Evolutionary conservation across 2,113 vertebrate genomes (phyloP).

Genomic region (Entomyzon cyanotis): DNA sequence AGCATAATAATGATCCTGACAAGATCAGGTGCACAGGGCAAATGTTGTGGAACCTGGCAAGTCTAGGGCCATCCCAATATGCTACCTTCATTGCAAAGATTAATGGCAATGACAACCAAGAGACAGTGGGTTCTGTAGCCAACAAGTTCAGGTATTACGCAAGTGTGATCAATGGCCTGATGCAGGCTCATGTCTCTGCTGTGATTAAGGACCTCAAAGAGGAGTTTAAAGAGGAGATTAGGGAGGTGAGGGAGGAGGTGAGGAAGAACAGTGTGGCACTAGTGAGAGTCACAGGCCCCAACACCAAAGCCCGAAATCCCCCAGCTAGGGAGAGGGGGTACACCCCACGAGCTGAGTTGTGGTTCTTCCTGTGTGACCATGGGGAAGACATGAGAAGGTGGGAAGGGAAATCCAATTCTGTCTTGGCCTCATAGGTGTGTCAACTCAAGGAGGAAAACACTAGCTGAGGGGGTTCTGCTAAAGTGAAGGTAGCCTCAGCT

Average conservation of each 20-base stretch:
- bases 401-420: background rate
- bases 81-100: background rate
- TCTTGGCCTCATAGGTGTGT: rapidly evolving
- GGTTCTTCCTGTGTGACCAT: background rate
- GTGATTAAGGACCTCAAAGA: background rate
- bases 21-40: background rate
- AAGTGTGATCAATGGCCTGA: background rate
- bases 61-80: no score
- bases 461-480: rapidly evolving
- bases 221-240: background rate
- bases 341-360: rapidly evolving
- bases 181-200: background rate
- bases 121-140: rapidly evolving
- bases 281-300: no score
- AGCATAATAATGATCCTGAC: rapidly evolving
- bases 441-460: background rate
- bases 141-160: background rate
- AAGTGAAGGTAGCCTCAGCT: background rate
- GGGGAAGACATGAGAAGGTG: background rate
- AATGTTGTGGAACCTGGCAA: background rate
- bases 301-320: no score
- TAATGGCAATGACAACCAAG: rapidly evolving
- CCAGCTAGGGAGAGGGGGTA: no score
- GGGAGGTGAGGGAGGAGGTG: no score
- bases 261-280: background rate